Evolutionary conservation across 2,888 invertebrate species (phyloP).

Genomic region (Sylvicola fuscatus): DNA sequence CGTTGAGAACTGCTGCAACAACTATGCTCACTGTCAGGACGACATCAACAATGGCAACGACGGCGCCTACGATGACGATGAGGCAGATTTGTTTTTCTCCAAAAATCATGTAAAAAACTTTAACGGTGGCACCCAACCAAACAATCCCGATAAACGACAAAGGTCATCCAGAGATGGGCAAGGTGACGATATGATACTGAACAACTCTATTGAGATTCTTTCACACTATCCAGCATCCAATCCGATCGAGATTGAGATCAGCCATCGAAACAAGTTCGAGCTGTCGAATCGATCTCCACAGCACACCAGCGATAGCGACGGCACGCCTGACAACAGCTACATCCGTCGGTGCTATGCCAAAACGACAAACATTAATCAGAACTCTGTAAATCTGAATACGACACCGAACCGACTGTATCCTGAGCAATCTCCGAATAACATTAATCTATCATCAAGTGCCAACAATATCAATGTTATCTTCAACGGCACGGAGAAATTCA

Average conservation of each 20-base stretch:
- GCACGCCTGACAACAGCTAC: constrained; percentile 3
- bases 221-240: too few species aligned
- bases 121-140: too few species aligned
- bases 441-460: constrained; percentile 22
- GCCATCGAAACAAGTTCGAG: neutral
- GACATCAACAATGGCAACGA: neutral
- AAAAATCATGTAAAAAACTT: too few species aligned
- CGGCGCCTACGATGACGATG: too few species aligned
- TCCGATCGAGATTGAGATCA: neutral
- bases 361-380: constrained; percentile 22
- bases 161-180: too few species aligned
- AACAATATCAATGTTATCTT: constrained; percentile 24
- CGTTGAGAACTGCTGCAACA: constrained; percentile 23
- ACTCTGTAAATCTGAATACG: constrained; percentile 4
- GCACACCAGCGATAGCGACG: constrained; percentile 2
- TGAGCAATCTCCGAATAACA: constrained; percentile 18
- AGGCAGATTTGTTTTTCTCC: too few species aligned
- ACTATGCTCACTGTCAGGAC: constrained; percentile 19
- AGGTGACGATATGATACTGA: too few species aligned
- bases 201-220: too few species aligned
- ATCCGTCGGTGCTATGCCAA: constrained; percentile 15
- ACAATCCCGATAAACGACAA: too few species aligned
- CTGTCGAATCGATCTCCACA: neutral
- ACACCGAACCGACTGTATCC: constrained; percentile 2
- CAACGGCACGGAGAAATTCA: constrained; percentile 15